phyloP scores from a whole-genome alignment of 2,797 vertebrate genomes.

The Artibeus lituratus region DNA sequence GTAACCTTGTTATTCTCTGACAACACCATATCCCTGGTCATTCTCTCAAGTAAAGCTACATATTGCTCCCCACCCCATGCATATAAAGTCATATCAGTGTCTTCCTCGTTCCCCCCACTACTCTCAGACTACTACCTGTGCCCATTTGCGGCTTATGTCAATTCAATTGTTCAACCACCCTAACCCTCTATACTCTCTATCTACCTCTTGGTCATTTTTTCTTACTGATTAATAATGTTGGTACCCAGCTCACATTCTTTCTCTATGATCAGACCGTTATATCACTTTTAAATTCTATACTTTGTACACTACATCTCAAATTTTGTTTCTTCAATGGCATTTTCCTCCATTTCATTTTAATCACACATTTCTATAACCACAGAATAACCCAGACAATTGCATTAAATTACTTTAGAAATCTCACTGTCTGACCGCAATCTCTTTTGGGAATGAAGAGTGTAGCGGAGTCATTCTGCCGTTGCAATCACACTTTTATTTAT shows the following conservation, averaged over 20 bases:
- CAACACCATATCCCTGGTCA: background rate
- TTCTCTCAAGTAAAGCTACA: background rate
- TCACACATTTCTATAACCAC: background rate
- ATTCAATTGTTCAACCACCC: background rate
- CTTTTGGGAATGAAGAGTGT: background rate
- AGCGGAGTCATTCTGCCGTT: background rate
- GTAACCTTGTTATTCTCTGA: background rate
- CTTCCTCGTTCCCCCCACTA: background rate
- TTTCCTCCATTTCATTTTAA: conserved; percentile 19
- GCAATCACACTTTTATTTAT: background rate
- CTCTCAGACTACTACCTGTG: background rate
- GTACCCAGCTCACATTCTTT: background rate
- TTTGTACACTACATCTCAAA: conserved; percentile 2
- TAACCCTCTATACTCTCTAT: background rate
- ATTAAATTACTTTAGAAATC: conserved; percentile 33
- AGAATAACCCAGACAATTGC: background rate
- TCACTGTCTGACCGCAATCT: background rate
- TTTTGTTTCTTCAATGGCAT: background rate
- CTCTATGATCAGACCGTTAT: background rate
- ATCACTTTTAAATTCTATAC: background rate
- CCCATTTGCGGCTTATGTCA: background rate
- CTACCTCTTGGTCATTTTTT: background rate
- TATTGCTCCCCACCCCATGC: background rate
- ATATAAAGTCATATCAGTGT: background rate
- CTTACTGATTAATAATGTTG: background rate